A percentile compares a stretch with the other conserved stretches of the same genome.
Evolutionary conservation across 1,140 invertebrate genomes (phyloP).

Genomic region (Luehdorfia chinensis): DNA sequence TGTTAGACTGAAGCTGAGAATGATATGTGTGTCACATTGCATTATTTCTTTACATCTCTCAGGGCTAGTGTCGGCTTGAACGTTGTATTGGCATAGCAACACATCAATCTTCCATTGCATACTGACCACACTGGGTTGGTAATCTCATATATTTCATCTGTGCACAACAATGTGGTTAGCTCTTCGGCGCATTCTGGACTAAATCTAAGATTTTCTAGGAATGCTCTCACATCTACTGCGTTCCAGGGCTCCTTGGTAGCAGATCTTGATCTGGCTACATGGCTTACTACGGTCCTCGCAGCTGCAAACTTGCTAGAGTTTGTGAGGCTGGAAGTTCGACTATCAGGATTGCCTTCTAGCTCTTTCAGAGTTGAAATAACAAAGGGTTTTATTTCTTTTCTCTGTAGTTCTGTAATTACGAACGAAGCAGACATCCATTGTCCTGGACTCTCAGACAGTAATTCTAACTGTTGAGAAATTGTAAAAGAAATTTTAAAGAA

Average conservation of each 20-base stretch:
- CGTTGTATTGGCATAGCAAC: constrained; percentile 54
- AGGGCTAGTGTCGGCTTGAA: constrained; percentile 23
- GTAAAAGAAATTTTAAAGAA: too few species aligned
- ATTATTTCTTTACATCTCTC: constrained; percentile 38
- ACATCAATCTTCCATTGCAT: constrained; percentile 62
- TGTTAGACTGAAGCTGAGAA: constrained; percentile 45
- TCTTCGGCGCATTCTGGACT: constrained; percentile 47
- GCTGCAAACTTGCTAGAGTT: constrained; percentile 62
- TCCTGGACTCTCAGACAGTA: constrained; percentile 51
- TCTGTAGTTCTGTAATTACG: constrained; percentile 61
- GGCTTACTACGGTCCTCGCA: constrained; percentile 49
- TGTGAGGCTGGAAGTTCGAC: constrained; percentile 50
- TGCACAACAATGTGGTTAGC: constrained; percentile 40
- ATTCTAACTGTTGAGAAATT: constrained; percentile 64
- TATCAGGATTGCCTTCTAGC: constrained; percentile 63
- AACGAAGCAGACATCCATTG: constrained; percentile 51
- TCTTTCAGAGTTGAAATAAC: constrained; percentile 62
- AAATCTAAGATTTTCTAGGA: constrained; percentile 59
- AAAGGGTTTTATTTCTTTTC: constrained; percentile 67
- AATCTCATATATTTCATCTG: constrained; percentile 48
- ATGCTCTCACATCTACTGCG: constrained; percentile 36
- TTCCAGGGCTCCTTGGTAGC: constrained; percentile 48
- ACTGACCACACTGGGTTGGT: constrained; percentile 44
- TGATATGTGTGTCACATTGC: constrained; percentile 39
- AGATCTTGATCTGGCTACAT: constrained; percentile 47